A percentile compares a stretch with the other conserved stretches of the same genome.
phyloP scores from a whole-genome alignment of 2,888 invertebrate genomes.

The Microplitis deprimator region DNA sequence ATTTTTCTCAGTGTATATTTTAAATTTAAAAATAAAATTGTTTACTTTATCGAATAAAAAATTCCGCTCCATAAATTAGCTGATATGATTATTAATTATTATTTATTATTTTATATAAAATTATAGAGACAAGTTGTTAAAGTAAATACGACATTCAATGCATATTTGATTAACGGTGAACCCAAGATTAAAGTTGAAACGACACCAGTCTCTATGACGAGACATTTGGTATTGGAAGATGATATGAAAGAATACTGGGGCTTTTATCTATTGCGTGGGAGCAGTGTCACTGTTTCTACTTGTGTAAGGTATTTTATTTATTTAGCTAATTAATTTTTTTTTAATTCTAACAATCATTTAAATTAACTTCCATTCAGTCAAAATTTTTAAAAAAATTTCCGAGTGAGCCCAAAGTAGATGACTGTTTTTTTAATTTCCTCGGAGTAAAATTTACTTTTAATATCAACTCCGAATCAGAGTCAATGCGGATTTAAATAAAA shows the following conservation, averaged over 20 bases:
- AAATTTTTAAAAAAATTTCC: too few relatives aligned
- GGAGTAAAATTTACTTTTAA: too few relatives aligned
- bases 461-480: too few relatives aligned
- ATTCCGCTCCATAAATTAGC: too few relatives aligned
- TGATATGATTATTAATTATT: conserved; percentile 1
- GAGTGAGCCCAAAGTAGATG: too few relatives aligned
- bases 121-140: conserved; percentile 78
- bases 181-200: conserved; percentile 76
- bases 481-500: too few relatives aligned
- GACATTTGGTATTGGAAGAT: conserved; percentile 80
- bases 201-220: conserved; percentile 79
- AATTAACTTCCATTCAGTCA: too few relatives aligned
- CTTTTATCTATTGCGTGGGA: conserved; percentile 83
- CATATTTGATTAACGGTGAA: conserved; percentile 78
- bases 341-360: neutral
- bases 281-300: conserved; percentile 81
- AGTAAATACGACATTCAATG: conserved; percentile 83
- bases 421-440: too few relatives aligned
- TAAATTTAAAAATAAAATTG: too few relatives aligned
- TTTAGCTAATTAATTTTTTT: neutral
- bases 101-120: conserved; percentile 36
- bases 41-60: too few relatives aligned
- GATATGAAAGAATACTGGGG: conserved; percentile 90
- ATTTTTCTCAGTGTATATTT: too few relatives aligned
- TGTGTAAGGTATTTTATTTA: conserved; percentile 78